These are phyloP conservation scores for Gryon sp. DNA, from an alignment of 1,140 invertebrate genomes.

Conservation along the genomic window DNA sequence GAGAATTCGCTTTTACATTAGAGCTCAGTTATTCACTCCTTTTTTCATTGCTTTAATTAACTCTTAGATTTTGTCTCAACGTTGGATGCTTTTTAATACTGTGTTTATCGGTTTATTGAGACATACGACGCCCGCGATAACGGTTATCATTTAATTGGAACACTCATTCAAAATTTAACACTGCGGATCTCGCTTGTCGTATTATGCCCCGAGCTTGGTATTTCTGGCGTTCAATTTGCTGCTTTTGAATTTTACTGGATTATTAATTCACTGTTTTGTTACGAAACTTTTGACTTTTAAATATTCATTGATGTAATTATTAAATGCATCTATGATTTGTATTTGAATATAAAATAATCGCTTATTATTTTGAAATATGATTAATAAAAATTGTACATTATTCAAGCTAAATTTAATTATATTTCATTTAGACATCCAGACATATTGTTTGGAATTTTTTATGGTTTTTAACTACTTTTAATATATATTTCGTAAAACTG, in stretches of 20 bases:
- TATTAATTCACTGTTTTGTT: slow-evolving; percentile 11
- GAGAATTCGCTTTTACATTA: slow-evolving; percentile 31
- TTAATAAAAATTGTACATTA: no score
- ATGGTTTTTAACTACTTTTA: no score
- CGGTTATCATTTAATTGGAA: slow-evolving; percentile 72
- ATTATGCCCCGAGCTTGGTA: slow-evolving; percentile 33
- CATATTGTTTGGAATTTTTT: no score
- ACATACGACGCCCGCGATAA: slow-evolving; percentile 48
- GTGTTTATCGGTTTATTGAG: slow-evolving; percentile 25
- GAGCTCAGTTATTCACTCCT: background rate
- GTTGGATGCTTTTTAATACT: slow-evolving; percentile 21
- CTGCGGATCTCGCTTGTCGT: slow-evolving; percentile 23
- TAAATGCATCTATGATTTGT: slow-evolving; percentile 1
- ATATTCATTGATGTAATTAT: slow-evolving; percentile 12
- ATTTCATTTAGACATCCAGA: no score
- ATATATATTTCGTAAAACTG: no score
- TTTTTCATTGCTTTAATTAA: background rate
- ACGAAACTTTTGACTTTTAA: background rate
- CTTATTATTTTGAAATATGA: no score
- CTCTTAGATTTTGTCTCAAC: no score
- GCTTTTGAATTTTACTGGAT: slow-evolving; percentile 11
- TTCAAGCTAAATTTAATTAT: no score
- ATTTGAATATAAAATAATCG: background rate
- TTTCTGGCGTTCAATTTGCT: slow-evolving; percentile 27
- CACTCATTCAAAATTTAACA: slow-evolving; percentile 54